Conservation (phyloP, 2,113 vertebrate species). For the cat (Felis catus) region F.catus_Fca126_mat1.0 CM031420.1:66051501-66052000, state of each 20-base stretch:
- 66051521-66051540: not conserved
- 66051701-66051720: not conserved
- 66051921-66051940: not conserved
- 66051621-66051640: not conserved
- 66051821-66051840: not conserved
- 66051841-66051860: not conserved
- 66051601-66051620: not conserved
- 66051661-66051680: constrained; percentile 20
- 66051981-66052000: not conserved
- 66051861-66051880: not conserved
- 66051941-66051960: not conserved
- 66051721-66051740: not conserved
- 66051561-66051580: not conserved
- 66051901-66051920: not conserved
- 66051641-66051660: not conserved
- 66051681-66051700: not conserved
- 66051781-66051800: not conserved
- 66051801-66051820: constrained; percentile 14
- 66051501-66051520: not conserved
- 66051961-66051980: not conserved
- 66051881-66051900: not conserved
- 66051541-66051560: not conserved
- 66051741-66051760: constrained; percentile 1
- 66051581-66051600: not conserved
- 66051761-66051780: not conserved